These are phyloP conservation scores for Archips crataeganus DNA, from an alignment of 2,888 invertebrate genomes.

Conservation along the genomic window DNA sequence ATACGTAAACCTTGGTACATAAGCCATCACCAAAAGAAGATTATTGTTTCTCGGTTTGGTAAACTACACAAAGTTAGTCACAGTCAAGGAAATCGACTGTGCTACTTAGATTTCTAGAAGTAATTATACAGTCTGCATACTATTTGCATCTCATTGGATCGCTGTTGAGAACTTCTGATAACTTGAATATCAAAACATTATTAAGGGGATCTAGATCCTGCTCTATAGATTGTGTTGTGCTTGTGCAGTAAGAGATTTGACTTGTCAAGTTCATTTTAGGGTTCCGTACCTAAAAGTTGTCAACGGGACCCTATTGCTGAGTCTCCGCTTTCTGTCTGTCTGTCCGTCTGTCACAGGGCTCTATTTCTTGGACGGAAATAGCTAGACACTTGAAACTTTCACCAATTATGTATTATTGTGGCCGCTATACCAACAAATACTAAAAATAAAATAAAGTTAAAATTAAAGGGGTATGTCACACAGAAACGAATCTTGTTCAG, in stretches of 20 bases:
- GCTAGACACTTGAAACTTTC: too few relatives aligned
- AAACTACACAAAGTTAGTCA: background rate
- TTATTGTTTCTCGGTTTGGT: background rate
- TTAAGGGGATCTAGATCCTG: constrained; percentile 60
- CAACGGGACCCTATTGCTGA: too few relatives aligned
- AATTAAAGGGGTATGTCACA: too few relatives aligned
- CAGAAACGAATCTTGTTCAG: too few relatives aligned
- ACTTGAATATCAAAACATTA: constrained; percentile 74
- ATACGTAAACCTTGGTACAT: too few relatives aligned
- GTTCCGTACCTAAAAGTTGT: too few relatives aligned
- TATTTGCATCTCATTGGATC: constrained; percentile 75
- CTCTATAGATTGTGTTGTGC: background rate
- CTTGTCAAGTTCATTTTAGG: background rate
- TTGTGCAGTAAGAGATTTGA: background rate
- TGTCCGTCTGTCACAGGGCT: too few relatives aligned
- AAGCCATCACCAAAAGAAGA: background rate
- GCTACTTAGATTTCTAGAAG: background rate
- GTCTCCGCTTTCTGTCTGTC: too few relatives aligned
- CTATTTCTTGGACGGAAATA: too few relatives aligned
- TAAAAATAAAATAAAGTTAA: too few relatives aligned
- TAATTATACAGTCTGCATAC: constrained; percentile 75
- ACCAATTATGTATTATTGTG: too few relatives aligned
- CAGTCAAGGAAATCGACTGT: constrained; percentile 5
- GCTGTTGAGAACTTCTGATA: constrained; percentile 74
- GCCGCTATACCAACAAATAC: too few relatives aligned